Conservation (phyloP, 1,140 invertebrate genomes). For the Dreissena rostriformis region DNA sequence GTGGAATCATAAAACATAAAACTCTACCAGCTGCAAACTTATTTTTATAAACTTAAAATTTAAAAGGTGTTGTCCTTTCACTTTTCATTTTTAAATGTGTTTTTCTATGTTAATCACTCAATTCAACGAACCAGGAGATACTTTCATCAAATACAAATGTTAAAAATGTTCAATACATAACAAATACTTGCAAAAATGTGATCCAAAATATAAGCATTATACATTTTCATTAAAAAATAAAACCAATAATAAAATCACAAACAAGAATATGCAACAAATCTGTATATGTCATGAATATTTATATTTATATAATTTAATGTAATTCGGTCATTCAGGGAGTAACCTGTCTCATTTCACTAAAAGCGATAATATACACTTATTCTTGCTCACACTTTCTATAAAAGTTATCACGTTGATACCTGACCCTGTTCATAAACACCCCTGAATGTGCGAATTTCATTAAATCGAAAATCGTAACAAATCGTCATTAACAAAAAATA, state of each 20-base stretch:
- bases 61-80: too few relatives aligned
- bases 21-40: not conserved
- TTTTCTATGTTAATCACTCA: not conserved
- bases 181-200: conserved; percentile 45
- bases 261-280: conserved; percentile 48
- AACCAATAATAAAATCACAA: conserved; percentile 54
- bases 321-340: too few relatives aligned
- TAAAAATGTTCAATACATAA: conserved; percentile 28
- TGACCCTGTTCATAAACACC: too few relatives aligned
- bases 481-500: not conserved
- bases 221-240: conserved; percentile 47
- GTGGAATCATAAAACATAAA: conserved; percentile 7
- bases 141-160: conserved; percentile 14
- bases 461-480: not conserved
- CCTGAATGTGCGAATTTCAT: too few relatives aligned
- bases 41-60: not conserved
- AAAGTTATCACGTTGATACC: too few relatives aligned
- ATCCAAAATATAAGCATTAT: conserved; percentile 46
- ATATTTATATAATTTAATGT: too few relatives aligned
- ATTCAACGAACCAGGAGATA: conserved; percentile 23
- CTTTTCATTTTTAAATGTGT: too few relatives aligned
- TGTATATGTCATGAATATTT: not conserved
- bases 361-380: too few relatives aligned
- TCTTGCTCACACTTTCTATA: too few relatives aligned
- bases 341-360: too few relatives aligned